phyloP scores from a whole-genome alignment of 30 jellyfish, hydroid and myxozoan species.

The Pseudorhiza aurosa region DNA sequence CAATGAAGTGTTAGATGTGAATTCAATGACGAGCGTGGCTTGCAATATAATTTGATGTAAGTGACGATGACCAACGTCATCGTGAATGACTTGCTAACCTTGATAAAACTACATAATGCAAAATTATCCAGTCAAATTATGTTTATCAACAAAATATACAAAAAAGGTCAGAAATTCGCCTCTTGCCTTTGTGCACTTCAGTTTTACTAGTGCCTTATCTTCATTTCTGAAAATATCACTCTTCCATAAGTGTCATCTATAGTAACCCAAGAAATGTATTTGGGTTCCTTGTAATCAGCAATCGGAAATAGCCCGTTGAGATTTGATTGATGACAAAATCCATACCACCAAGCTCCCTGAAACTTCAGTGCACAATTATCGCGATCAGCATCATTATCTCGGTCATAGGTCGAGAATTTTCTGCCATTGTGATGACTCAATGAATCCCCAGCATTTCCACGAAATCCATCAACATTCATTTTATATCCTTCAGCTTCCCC shows the following conservation, averaged over 20 bases:
- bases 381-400: constrained; percentile 2
- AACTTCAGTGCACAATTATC: constrained; percentile 16
- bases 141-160: too few species aligned
- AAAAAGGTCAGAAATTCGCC: too few species aligned
- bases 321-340: constrained; percentile 13
- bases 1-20: too few species aligned
- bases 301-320: constrained; percentile 21
- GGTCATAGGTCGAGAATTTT: constrained; percentile 41
- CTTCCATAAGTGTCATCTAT: constrained; percentile 5
- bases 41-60: too few species aligned
- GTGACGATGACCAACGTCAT: too few species aligned
- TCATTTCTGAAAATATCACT: constrained; percentile 38
- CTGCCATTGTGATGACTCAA: not conserved
- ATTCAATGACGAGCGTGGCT: too few species aligned
- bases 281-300: not conserved
- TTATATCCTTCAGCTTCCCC: constrained; percentile 26
- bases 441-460: constrained; percentile 46
- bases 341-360: constrained; percentile 59
- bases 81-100: too few species aligned
- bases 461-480: constrained; percentile 12
- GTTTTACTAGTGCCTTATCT: not conserved
- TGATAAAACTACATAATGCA: too few species aligned
- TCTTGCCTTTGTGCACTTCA: not conserved
- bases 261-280: constrained; percentile 13
- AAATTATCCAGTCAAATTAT: too few species aligned